These are phyloP conservation scores for Neostethus bicornis DNA, from an alignment of 2,797 vertebrate genomes.

Conservation along the genomic window DNA sequence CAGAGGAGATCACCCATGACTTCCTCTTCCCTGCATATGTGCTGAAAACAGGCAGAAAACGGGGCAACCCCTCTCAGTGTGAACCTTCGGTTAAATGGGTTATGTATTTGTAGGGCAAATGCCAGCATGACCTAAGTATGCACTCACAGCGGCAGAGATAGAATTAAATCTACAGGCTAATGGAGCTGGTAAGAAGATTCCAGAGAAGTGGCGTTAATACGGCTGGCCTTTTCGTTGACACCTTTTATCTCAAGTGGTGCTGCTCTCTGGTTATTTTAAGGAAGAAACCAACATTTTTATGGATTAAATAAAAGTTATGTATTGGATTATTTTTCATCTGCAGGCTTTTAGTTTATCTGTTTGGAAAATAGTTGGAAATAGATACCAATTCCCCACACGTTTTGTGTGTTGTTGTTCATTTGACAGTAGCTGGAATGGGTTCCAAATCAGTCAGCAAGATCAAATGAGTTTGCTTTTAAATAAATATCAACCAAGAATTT, in stretches of 20 bases:
- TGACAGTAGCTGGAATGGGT: no score
- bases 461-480: no score
- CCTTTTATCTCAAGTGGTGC: constrained; percentile 53
- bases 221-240: constrained; percentile 63
- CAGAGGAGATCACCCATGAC: constrained; percentile 53
- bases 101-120: constrained; percentile 55
- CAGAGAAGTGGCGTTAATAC: constrained; percentile 48
- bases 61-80: constrained; percentile 23
- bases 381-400: not conserved
- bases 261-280: constrained; percentile 26
- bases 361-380: not conserved
- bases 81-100: constrained; percentile 25
- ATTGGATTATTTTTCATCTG: not conserved
- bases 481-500: not conserved
- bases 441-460: no score
- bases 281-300: constrained; percentile 2
- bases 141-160: constrained; percentile 38
- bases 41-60: constrained; percentile 15
- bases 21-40: constrained; percentile 18
- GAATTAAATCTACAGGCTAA: constrained; percentile 67
- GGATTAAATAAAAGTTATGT: constrained; percentile 8
- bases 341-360: not conserved
- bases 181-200: constrained; percentile 58
- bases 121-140: constrained; percentile 49
- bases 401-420: not conserved